phyloP scores from a whole-genome alignment of 2,888 invertebrate genomes.

The Cataglyphis cursor region DNA sequence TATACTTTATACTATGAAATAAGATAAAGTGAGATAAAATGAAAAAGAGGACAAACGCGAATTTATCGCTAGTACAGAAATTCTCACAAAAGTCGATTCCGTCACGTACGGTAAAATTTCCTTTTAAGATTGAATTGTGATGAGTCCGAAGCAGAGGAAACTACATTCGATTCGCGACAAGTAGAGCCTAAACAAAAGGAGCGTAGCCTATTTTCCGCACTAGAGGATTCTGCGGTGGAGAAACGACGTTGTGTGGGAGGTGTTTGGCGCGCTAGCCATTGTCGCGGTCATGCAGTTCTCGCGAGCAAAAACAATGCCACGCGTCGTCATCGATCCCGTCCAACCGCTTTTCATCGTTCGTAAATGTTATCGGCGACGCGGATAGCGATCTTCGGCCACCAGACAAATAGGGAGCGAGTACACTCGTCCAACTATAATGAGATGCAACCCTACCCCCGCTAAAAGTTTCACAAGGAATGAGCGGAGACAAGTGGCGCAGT shows the following conservation, averaged over 20 bases:
- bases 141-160: conserved; percentile 33
- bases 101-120: neutral
- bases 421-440: conserved; percentile 3
- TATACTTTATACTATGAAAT: neutral
- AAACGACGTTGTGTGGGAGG: neutral
- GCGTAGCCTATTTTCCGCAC: conserved; percentile 70
- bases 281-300: conserved; percentile 29
- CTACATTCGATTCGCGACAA: conserved; percentile 19
- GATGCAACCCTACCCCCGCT: conserved; percentile 17
- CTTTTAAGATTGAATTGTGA: conserved; percentile 42
- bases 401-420: conserved; percentile 30
- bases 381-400: conserved; percentile 67
- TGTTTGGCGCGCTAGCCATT: conserved; percentile 24
- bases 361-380: conserved; percentile 71
- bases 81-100: conserved; percentile 32
- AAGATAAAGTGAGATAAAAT: neutral
- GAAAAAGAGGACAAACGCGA: neutral
- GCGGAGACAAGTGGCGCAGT: conserved; percentile 15
- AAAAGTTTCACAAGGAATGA: conserved; percentile 42
- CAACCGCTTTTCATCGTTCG: conserved; percentile 67
- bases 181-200: conserved; percentile 67
- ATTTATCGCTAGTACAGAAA: neutral
- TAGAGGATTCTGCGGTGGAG: conserved; percentile 27
- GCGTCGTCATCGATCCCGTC: conserved; percentile 54
- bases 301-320: conserved; percentile 62